Evolutionary conservation across 1,140 invertebrate species (phyloP).

Genomic region (Brevipalpus yothersi): DNA sequence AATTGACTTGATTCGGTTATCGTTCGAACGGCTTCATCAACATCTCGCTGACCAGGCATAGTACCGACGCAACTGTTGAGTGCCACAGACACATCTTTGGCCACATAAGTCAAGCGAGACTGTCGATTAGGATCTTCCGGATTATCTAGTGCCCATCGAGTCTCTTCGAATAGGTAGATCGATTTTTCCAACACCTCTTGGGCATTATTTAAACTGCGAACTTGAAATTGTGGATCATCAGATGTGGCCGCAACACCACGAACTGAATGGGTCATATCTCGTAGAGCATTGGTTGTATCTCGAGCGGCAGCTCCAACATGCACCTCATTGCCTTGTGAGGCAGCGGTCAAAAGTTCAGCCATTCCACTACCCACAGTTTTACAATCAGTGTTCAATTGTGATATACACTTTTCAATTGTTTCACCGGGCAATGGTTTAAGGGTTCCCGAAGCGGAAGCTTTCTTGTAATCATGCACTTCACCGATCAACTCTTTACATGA

Average conservation of each 20-base stretch:
- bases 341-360: slow-evolving; percentile 58
- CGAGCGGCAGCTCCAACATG: slow-evolving; percentile 55
- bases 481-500: slow-evolving; percentile 48
- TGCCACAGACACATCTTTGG: slow-evolving; percentile 23
- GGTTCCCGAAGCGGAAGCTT: slow-evolving; percentile 37
- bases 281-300: slow-evolving; percentile 46
- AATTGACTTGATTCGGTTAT: slow-evolving; percentile 38
- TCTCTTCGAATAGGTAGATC: slow-evolving; percentile 46
- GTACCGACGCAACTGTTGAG: slow-evolving; percentile 38
- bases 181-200: slow-evolving; percentile 53
- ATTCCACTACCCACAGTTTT: slow-evolving; percentile 37
- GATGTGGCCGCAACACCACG: slow-evolving; percentile 43
- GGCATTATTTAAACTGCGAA: slow-evolving; percentile 39
- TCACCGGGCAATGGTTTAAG: slow-evolving; percentile 62
- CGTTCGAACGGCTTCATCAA: slow-evolving; percentile 55
- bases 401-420: slow-evolving; percentile 44
- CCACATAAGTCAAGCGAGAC: slow-evolving; percentile 28
- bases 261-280: slow-evolving; percentile 39
- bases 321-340: slow-evolving; percentile 52
- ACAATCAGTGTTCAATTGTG: slow-evolving; percentile 39
- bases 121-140: slow-evolving; percentile 31
- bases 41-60: slow-evolving; percentile 57
- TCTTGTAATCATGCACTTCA: slow-evolving; percentile 53
- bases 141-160: slow-evolving; percentile 33
- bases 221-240: slow-evolving; percentile 31